phyloP scores from a whole-genome alignment of 2,797 vertebrate species.

The Percopsis omiscomaycus region DNA sequence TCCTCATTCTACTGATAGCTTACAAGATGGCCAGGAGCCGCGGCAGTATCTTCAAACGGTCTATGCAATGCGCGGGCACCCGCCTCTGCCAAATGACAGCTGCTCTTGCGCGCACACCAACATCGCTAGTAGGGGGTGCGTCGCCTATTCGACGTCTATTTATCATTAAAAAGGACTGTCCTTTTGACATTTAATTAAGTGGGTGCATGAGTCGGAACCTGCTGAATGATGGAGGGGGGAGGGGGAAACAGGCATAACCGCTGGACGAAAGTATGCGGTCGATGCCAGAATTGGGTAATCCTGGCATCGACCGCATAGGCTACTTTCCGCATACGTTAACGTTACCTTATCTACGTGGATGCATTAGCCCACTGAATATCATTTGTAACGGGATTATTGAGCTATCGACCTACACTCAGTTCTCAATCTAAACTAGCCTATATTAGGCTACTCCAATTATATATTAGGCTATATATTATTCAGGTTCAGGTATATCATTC shows the following conservation, averaged over 20 bases:
- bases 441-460: too few relatives aligned
- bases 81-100: conserved; percentile 67
- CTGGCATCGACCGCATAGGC: conserved; percentile 29
- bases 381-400: too few relatives aligned
- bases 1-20: conserved; percentile 65
- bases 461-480: too few relatives aligned
- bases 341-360: conserved; percentile 47
- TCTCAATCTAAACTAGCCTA: too few relatives aligned
- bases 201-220: conserved; percentile 14
- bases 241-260: conserved; percentile 6
- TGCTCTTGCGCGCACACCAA: conserved; percentile 62
- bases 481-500: too few relatives aligned
- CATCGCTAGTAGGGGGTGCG: too few relatives aligned
- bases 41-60: conserved; percentile 57
- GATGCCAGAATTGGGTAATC: not conserved
- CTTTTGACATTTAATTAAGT: not conserved
- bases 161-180: conserved; percentile 5
- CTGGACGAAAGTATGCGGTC: not conserved
- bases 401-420: too few relatives aligned
- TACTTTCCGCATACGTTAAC: conserved; percentile 69
- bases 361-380: too few relatives aligned
- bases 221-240: too few relatives aligned
- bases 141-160: not conserved
- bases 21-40: conserved; percentile 68
- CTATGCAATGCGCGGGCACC: conserved; percentile 54